Percentiles rank a stretch among this genome's conserved stretches.
These are phyloP conservation scores for Campylomormyrus tamandua DNA, from an alignment of 2,113 vertebrate species.

Conservation along the genomic window DNA sequence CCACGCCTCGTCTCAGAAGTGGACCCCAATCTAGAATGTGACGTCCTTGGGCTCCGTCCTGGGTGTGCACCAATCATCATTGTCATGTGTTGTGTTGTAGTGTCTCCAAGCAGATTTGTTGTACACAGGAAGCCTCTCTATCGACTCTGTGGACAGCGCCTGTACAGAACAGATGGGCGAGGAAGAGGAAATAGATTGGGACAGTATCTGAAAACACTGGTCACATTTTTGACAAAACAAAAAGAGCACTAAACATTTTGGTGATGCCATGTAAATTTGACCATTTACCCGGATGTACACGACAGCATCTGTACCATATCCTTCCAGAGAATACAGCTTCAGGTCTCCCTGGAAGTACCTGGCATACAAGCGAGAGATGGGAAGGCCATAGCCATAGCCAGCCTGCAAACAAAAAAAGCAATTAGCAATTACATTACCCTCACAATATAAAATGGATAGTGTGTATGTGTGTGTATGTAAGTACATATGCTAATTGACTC, in stretches of 20 bases:
- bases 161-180: constrained; percentile 35
- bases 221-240: neutral
- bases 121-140: constrained; percentile 91
- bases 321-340: constrained; percentile 93
- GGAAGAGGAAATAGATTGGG: neutral
- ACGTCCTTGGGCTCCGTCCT: constrained; percentile 95
- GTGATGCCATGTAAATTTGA: neutral
- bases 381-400: constrained; percentile 92
- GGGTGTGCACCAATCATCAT: constrained; percentile 91
- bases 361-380: constrained; percentile 91
- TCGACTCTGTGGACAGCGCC: constrained; percentile 90
- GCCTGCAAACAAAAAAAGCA: constrained; percentile 57
- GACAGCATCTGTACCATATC: constrained; percentile 86
- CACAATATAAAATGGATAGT: neutral
- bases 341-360: constrained; percentile 96
- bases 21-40: constrained; percentile 71
- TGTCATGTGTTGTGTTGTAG: constrained; percentile 85
- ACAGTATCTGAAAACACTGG: neutral
- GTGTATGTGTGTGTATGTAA: neutral
- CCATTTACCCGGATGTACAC: constrained; percentile 85
- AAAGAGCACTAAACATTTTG: neutral
- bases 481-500: neutral
- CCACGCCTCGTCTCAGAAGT: neutral
- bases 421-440: neutral
- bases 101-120: constrained; percentile 95